Base-by-base conservation (phyloP, 2,797 vertebrate genomes). In the Gymnodraco acuticeps region DNA sequence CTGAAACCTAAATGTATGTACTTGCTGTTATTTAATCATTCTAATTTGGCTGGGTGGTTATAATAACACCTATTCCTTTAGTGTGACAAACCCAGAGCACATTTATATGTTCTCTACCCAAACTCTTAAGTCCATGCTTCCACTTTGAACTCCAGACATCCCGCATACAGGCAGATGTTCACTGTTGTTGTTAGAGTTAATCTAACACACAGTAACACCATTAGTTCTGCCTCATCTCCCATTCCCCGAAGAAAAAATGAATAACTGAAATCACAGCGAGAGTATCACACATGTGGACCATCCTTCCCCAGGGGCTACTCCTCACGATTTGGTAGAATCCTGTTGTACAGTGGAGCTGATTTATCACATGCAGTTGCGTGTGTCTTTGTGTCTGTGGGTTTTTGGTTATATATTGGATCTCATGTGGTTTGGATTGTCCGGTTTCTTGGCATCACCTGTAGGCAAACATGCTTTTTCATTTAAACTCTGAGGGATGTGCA, bases 361-460 rank as follows among this genome's bases (percentile, higher is more conserved):
- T 90, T 89, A 89, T 87, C 63, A 66, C 64, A 54, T 77, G 66
- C 59, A 62, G 55, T 81, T 81, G 42, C 75, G 52, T 56, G 54
- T 54, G n/a, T 72, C 27, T 27, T 27, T 27, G 7, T 6, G 33
- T 38, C 5, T 38, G 17, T 48, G 46, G 17, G 16, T 38, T 16
- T 56, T 31, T n/a, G 58, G 51, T 31, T 84, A 70, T 54, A 60
- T 74, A 56, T 80, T 50, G 42, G 64, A 43, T 80, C 63, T 75
- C 90, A 89, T 93, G 72, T 91, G 89, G 82, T 87, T 88, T 85
- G 55, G 81, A 86, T 91, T 79, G 81, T 78, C 78, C 55, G 62
- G 43, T 42, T 86, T 67, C 81, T 78, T 90, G 80, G 85, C 84
- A 80, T 75, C 71, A 66, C 63, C 75, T 68, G 64, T 66, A 78